phyloP scores from a whole-genome alignment of 1,140 invertebrate genomes.

The Drosophila ananassae region DNA sequence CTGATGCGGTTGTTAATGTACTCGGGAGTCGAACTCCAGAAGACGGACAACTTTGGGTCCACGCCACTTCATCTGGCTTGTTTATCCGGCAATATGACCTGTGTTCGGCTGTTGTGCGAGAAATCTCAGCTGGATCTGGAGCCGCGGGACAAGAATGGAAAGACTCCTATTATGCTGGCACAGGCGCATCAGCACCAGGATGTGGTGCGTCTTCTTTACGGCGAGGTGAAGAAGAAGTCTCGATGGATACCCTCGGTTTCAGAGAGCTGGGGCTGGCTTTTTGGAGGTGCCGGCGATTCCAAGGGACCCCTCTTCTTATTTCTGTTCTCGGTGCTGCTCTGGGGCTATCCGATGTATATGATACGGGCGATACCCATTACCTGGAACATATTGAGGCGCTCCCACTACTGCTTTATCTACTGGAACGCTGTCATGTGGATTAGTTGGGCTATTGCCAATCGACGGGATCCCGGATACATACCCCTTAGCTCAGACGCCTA shows the following conservation, averaged over 20 bases:
- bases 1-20: constrained; percentile 95
- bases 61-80: constrained; percentile 97
- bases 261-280: constrained; percentile 94
- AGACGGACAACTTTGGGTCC: constrained; percentile 96
- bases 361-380: constrained; percentile 94
- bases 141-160: constrained; percentile 94
- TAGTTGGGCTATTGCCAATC: constrained; percentile 94
- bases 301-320: constrained; percentile 95
- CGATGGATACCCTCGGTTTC: constrained; percentile 94
- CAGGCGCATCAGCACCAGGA: constrained; percentile 93
- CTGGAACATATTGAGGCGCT: constrained; percentile 92
- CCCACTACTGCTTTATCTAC: constrained; percentile 95
- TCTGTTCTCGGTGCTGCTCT: constrained; percentile 92
- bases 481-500: constrained; percentile 95
- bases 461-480: constrained; percentile 94
- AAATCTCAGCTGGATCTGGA: constrained; percentile 91
- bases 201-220: constrained; percentile 91
- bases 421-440: constrained; percentile 97
- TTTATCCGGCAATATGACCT: constrained; percentile 92
- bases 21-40: constrained; percentile 87
- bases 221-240: constrained; percentile 91
- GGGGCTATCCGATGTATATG: constrained; percentile 97
- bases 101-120: constrained; percentile 92
- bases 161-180: constrained; percentile 94
- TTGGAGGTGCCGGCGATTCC: constrained; percentile 94